phyloP scores from a whole-genome alignment of 2,888 invertebrate genomes.

The Drosophila robusta region DNA sequence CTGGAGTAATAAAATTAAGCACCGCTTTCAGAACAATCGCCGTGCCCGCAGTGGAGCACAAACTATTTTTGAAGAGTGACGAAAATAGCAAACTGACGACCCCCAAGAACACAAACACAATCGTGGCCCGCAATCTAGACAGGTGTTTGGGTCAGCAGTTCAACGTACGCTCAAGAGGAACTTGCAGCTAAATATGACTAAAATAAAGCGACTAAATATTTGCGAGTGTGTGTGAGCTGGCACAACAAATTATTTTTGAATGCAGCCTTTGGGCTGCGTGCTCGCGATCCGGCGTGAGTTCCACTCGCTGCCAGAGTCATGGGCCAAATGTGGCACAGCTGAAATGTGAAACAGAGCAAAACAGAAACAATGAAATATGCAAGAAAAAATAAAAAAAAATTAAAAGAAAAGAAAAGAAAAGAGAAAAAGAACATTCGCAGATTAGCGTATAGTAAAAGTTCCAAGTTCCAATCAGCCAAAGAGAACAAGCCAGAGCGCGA shows the following conservation, averaged over 20 bases:
- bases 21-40: constrained; percentile 1
- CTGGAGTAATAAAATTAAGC: constrained; percentile 44
- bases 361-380: constrained; percentile 39
- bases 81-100: constrained; percentile 28
- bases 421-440: constrained; percentile 17
- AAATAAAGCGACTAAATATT: constrained; percentile 27
- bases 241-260: constrained; percentile 54
- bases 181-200: constrained; percentile 22
- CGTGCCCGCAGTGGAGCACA: constrained; percentile 12
- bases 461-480: constrained; percentile 59
- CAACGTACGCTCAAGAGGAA: constrained; percentile 35
- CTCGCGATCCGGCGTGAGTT: constrained; percentile 23
- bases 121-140: constrained; percentile 22
- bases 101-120: constrained; percentile 7
- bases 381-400: background rate
- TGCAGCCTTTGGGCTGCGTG: constrained; percentile 19
- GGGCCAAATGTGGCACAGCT: constrained; percentile 64
- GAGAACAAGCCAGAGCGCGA: constrained; percentile 17
- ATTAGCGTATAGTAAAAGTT: constrained; percentile 4
- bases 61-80: constrained; percentile 27
- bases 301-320: constrained; percentile 50
- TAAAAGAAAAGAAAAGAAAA: background rate
- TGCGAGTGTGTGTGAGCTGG: constrained; percentile 7
- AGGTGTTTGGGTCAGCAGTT: constrained; percentile 63
- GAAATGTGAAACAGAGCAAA: constrained; percentile 48